Base-by-base conservation (phyloP, 2,797 vertebrate genomes). In the Gila robusta region DNA sequence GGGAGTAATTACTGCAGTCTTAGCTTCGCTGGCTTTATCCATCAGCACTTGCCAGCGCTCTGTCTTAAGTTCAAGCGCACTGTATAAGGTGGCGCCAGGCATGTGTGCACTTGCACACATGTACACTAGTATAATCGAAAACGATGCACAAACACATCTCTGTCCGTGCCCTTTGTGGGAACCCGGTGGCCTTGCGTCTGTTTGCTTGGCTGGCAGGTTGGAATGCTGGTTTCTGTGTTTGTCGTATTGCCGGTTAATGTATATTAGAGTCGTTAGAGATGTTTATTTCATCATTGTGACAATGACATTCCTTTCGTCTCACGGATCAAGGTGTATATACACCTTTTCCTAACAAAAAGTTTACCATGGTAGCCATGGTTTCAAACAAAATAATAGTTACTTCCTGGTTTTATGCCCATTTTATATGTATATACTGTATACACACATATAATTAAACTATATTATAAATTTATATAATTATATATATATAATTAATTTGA, bases 161-260 rank as follows among this genome's bases (percentile, higher is more conserved):
- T 79, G 81, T 83, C 23, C 2, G 2, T 79, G 41, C 14, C 37
- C 47, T 39, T 64, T 91, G 87, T 92, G 93, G 85, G 90, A 94
- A 92, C 81, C 77, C n/a, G 0, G 6, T 90, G 92, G 44, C 92
- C 91, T 93, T 93, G 93, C 84, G 88, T 91, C 81, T 93, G 81
- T 94, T 91, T 94, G 90, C 81, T 81, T 88, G 84, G 86, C 67
- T 90, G 88, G 52, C 82, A 87, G 85, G 89, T 86, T 92, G 90
- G 41, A 77, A 86, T 80, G 79, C 81, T 16, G 82, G 79, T 66
- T 87, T 72, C 32, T 83, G 39, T 86, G 47, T 81, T 69, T 84
- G 19, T 69, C 23, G 52, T 16, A 73, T 73, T 86, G 64, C 87
- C 37, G 64, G 93, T 95, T 94, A 94, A 95, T 94, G 77, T 93